Conservation (phyloP, 2,113 vertebrate species). For the Dipodomys spectabilis region DNA sequence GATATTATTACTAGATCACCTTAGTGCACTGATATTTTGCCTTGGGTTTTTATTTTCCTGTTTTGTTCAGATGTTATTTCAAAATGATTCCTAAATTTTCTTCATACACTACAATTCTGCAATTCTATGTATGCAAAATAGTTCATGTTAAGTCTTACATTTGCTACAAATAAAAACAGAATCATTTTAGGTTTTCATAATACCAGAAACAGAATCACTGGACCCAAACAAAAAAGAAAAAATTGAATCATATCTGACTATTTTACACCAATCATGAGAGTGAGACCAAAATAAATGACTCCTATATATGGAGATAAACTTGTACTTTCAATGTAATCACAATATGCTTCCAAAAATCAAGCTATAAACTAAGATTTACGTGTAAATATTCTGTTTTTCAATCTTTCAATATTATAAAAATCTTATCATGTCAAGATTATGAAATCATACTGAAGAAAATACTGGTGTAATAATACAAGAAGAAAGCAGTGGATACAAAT, state of each 20-base stretch:
- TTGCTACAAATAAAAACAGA: not conserved
- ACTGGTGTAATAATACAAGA: not conserved
- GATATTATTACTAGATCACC: not conserved
- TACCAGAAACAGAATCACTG: not conserved
- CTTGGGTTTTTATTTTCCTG: not conserved
- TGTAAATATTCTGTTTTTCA: not conserved
- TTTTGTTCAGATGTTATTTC: not conserved
- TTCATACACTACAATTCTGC: not conserved
- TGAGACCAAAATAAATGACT: not conserved
- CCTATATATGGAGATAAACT: not conserved
- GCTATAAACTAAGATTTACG: not conserved
- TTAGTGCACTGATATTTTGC: not conserved
- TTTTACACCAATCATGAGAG: not conserved
- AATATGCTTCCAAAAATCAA: not conserved
- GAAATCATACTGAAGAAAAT: not conserved
- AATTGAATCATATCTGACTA: not conserved
- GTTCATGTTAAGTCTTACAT: not conserved
- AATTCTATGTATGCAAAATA: not conserved
- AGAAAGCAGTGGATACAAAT: not conserved
- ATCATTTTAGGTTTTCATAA: not conserved
- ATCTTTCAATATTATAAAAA: not conserved
- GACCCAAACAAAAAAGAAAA: not conserved
- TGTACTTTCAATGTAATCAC: slow-evolving; percentile 5
- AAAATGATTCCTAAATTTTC: not conserved
- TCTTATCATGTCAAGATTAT: not conserved